Conservation (phyloP, 2,797 vertebrate genomes). For the Linurgus olivaceus region DNA sequence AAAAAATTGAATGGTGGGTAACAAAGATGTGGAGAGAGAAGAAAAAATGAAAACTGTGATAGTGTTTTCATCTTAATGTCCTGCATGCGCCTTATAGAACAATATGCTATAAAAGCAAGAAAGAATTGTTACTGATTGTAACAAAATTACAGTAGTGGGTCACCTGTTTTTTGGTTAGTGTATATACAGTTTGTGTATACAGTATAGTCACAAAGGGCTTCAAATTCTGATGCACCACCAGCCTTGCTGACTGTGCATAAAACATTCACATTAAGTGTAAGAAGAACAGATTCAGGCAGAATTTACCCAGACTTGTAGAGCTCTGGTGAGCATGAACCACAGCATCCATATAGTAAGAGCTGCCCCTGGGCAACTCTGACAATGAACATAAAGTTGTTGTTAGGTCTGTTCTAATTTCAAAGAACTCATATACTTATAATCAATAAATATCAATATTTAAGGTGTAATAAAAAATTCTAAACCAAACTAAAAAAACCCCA, state of each 20-base stretch:
- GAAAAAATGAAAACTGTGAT: background rate
- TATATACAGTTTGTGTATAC: background rate
- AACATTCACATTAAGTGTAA: background rate
- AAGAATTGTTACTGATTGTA: background rate
- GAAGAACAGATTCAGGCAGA: background rate
- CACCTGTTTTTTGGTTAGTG: background rate
- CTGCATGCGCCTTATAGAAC: background rate
- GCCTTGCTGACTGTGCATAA: fast-evolving
- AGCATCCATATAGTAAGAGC: background rate
- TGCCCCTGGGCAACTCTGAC: background rate
- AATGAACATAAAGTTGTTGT: background rate
- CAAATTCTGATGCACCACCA: background rate
- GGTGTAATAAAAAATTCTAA: background rate
- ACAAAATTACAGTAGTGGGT: background rate
- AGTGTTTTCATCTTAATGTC: background rate
- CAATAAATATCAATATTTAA: background rate
- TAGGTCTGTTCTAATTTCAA: background rate
- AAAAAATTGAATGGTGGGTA: background rate
- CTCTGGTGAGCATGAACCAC: background rate
- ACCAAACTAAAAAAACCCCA: background rate
- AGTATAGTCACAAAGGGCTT: background rate
- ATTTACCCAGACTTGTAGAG: background rate
- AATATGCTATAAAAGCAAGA: background rate
- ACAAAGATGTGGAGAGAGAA: background rate
- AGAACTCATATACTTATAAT: background rate